Percentiles rank a stretch among this genome's conserved stretches.
These are phyloP conservation scores for Oryzias javanicus DNA, from an alignment of 2,113 vertebrate genomes.

Conservation along the genomic window DNA sequence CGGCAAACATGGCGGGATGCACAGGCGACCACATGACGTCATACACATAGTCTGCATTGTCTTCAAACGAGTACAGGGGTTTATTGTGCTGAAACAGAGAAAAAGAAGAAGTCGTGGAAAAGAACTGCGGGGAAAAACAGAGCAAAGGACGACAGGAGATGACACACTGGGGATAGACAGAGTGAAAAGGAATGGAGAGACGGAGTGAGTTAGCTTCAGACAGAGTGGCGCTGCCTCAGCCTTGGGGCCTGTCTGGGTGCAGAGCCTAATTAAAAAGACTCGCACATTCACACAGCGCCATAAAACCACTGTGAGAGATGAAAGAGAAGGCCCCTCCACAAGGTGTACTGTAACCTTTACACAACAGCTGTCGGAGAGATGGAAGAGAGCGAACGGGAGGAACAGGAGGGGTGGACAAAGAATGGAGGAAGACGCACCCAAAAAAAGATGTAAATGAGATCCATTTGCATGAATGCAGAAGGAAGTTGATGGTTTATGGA, in stretches of 20 bases:
- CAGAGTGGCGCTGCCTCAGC: conserved; percentile 94
- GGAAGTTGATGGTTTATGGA: not conserved
- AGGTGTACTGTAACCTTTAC: conserved; percentile 86
- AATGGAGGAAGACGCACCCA: not conserved
- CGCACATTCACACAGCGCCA: conserved; percentile 92
- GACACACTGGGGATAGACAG: conserved; percentile 49
- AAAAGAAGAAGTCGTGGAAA: conserved; percentile 56
- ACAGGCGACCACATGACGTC: conserved; percentile 97
- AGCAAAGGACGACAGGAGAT: conserved; percentile 44
- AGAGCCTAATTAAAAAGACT: conserved; percentile 96
- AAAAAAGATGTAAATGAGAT: not conserved
- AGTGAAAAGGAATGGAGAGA: conserved; percentile 46
- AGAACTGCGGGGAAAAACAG: conserved; percentile 20
- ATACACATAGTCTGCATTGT: conserved; percentile 97
- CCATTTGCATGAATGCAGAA: not conserved
- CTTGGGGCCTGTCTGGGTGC: conserved; percentile 93
- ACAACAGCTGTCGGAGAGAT: conserved; percentile 80
- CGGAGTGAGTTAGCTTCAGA: conserved; percentile 79
- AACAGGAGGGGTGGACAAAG: conserved; percentile 23
- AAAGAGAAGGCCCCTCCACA: conserved; percentile 83
- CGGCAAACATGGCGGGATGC: conserved; percentile 91
- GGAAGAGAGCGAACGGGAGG: conserved; percentile 21
- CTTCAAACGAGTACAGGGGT: conserved; percentile 98
- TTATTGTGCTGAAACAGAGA: conserved; percentile 91
- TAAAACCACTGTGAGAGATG: conserved; percentile 87